These are phyloP conservation scores for Parnassius apollo DNA, from an alignment of 2,888 invertebrate species.

Conservation along the genomic window DNA sequence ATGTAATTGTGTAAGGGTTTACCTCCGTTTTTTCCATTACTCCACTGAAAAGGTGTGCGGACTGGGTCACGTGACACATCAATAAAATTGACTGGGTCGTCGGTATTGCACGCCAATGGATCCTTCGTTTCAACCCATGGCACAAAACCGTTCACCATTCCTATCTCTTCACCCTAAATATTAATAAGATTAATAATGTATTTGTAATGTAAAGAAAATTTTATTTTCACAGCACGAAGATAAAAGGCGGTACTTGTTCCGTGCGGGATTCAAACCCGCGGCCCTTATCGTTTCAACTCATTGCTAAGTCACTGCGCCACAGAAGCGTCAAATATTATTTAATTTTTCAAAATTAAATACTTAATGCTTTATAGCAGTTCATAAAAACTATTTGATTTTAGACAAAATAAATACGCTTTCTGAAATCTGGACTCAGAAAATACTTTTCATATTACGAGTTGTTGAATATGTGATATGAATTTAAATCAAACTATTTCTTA, in stretches of 20 bases:
- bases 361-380: not conserved
- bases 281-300: too few relatives aligned
- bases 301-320: too few relatives aligned
- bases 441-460: too few relatives aligned
- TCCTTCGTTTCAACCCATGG: slow-evolving; percentile 81
- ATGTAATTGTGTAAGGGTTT: slow-evolving; percentile 13
- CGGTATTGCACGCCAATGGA: slow-evolving; percentile 77
- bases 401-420: too few relatives aligned
- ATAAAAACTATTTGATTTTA: too few relatives aligned
- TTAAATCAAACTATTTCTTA: too few relatives aligned
- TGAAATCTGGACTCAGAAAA: too few relatives aligned
- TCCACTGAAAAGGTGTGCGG: slow-evolving; percentile 93
- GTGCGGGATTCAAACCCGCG: too few relatives aligned
- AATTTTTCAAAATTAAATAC: not conserved
- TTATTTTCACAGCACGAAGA: too few relatives aligned
- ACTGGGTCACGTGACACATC: slow-evolving; percentile 85
- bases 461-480: too few relatives aligned
- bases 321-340: too few relatives aligned
- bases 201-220: too few relatives aligned
- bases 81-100: slow-evolving; percentile 81
- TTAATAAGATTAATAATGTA: not conserved
- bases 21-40: slow-evolving; percentile 80
- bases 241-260: not conserved
- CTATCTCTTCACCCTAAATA: slow-evolving; percentile 86
- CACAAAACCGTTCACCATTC: slow-evolving; percentile 83